Base-by-base conservation (phyloP, 2,113 vertebrate species). In the Trogon surrucura region DNA sequence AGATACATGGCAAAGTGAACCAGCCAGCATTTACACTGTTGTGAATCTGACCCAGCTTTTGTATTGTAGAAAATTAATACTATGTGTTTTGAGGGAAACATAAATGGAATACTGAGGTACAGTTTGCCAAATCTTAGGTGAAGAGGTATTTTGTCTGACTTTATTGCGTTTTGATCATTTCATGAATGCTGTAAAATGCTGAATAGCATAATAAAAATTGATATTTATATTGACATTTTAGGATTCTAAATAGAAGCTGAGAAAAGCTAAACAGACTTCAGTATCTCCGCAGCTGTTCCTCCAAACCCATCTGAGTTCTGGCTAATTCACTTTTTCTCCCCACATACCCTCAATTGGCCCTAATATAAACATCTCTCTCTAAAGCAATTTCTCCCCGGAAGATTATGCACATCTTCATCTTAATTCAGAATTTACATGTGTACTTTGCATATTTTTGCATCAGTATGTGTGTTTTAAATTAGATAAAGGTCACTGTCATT, bases 401-500 rank as follows among this genome's bases (percentile, higher is more conserved):
- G 90, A 97, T 98, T 96, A 98, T 97, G 95, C 97, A 95, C 91
- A 89, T 97, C 97, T 97, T 97, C 89, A 93, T 95, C 97, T 96
- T 98, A 98, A 98, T 98, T 98, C 97, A 97, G 92, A 98, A 98
- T 98, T 98, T 98, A 97, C 98, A 98, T 98, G 97, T 97, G 96
- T 98, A 97, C 96, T 98, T 98, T 98, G 98, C 98, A 98, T 98
- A 98, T 98, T 98, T 98, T 98, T 98, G 97, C 97, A 98, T 98
- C 96, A 97, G 96, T 97, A 96, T 97, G 90, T 98, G 97, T 98
- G 95, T 97, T 98, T 98, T 98, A 98, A 98, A 98, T 98, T 98
- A 98, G 95, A 97, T 97, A 98, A 98, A 98, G 98, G 98, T 98
- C 98, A 98, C 98, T 98, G 97, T 98, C 98, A 98, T 98, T 98